phyloP scores from a whole-genome alignment of 2,113 vertebrate species.

The Pachypanchax playfairii region DNA sequence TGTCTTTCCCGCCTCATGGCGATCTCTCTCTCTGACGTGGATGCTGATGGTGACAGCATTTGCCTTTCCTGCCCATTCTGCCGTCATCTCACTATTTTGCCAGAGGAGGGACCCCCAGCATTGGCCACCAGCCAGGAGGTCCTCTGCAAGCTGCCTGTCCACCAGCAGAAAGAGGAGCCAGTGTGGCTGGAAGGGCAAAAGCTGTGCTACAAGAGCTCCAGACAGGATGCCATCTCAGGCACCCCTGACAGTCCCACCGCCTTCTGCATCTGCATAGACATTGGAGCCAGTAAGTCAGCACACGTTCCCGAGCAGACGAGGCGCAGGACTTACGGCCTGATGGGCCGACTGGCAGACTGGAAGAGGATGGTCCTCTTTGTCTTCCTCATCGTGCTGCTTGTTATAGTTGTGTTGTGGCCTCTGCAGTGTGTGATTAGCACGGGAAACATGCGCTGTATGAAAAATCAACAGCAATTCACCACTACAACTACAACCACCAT shows the following conservation, averaged over 20 bases:
- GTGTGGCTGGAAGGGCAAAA: conserved; percentile 93
- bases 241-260: conserved; percentile 44
- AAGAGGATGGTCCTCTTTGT: conserved; percentile 84
- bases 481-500: neutral
- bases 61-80: conserved; percentile 90
- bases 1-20: conserved; percentile 90
- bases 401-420: conserved; percentile 89
- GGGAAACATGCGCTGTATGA: conserved; percentile 83
- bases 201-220: conserved; percentile 83
- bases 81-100: conserved; percentile 84
- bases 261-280: conserved; percentile 86
- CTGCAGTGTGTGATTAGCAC: conserved; percentile 89
- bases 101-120: conserved; percentile 83
- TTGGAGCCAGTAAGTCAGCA: conserved; percentile 81
- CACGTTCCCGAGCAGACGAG: neutral
- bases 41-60: conserved; percentile 27
- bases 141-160: conserved; percentile 83
- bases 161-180: conserved; percentile 82
- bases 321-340: conserved; percentile 25
- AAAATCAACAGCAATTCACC: neutral
- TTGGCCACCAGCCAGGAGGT: conserved; percentile 87
- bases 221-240: neutral
- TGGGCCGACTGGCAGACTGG: conserved; percentile 83
- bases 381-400: conserved; percentile 79
- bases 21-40: conserved; percentile 63